phyloP scores from a whole-genome alignment of 2,113 vertebrate species.

The Mustela nigripes region DNA sequence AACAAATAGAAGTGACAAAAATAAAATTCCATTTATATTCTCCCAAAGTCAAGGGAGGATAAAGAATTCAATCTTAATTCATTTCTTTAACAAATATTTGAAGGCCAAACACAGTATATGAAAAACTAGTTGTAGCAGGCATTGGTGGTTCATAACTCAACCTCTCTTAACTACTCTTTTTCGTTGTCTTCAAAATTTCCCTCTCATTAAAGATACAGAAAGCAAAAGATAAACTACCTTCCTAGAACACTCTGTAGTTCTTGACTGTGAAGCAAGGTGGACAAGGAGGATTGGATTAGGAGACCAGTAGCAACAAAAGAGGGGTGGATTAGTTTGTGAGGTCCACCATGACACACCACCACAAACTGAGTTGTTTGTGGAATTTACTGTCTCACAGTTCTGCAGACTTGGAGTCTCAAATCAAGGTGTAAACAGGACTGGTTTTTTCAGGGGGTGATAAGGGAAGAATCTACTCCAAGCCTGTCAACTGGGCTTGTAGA shows the following conservation, averaged over 20 bases:
- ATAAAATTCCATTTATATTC: neutral
- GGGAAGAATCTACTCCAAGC: neutral
- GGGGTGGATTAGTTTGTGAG: neutral
- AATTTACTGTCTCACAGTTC: neutral
- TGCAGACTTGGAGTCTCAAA: neutral
- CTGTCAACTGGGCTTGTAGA: neutral
- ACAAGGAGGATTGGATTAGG: neutral
- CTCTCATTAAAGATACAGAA: neutral
- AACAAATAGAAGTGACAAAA: neutral
- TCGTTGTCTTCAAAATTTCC: neutral
- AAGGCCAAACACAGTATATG: neutral
- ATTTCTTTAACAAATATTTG: neutral
- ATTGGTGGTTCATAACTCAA: rapidly evolving
- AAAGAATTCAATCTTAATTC: neutral
- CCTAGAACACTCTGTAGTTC: neutral
- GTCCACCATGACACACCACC: neutral
- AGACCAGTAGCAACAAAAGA: neutral
- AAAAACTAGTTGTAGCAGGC: neutral
- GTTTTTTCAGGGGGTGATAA: neutral
- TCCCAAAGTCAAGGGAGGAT: neutral
- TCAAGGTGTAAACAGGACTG: neutral
- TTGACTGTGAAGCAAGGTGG: neutral
- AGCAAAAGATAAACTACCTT: rapidly evolving
- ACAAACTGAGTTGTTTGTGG: neutral
- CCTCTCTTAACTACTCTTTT: neutral